Evolutionary conservation across 2,113 vertebrate genomes (phyloP).

Genomic region (Charadrius vociferus): DNA sequence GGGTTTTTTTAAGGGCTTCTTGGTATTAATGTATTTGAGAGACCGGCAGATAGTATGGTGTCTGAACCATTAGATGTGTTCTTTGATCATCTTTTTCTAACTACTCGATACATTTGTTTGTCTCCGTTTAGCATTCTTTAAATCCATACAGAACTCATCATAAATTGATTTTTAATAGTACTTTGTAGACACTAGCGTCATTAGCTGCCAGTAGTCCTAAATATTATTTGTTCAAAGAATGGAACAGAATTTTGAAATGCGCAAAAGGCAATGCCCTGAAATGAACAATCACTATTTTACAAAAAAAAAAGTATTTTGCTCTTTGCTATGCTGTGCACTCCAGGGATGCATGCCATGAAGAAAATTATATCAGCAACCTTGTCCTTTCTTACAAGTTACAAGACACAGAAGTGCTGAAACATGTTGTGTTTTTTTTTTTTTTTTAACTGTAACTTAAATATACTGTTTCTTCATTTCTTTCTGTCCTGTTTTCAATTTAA

Average conservation of each 20-base stretch:
- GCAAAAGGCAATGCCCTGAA: not conserved
- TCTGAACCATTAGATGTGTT: constrained; percentile 9
- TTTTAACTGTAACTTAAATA: not conserved
- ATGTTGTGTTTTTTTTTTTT: not conserved
- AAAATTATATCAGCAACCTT: not conserved
- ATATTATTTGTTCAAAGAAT: not conserved
- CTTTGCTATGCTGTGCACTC: not conserved
- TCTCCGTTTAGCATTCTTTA: not conserved
- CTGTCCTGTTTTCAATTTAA: not conserved
- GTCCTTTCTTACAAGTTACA: not conserved
- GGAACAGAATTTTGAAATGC: not conserved
- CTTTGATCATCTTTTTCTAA: constrained; percentile 35
- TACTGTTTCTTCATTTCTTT: not conserved
- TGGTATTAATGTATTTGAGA: not conserved
- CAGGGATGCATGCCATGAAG: not conserved
- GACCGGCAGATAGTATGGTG: not conserved
- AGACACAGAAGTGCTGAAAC: not conserved
- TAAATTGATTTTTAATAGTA: constrained; percentile 41
- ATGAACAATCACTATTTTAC: not conserved
- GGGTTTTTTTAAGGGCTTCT: not conserved
- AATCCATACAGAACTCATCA: constrained; percentile 12
- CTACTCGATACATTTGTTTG: not conserved
- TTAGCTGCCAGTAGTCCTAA: constrained; percentile 6
- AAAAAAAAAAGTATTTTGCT: not conserved
- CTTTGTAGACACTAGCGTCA: not conserved